A percentile compares a stretch with the other conserved stretches of the same genome.
Evolutionary conservation across 2,113 vertebrate genomes (phyloP).

Genomic region (Penelope pileata): DNA sequence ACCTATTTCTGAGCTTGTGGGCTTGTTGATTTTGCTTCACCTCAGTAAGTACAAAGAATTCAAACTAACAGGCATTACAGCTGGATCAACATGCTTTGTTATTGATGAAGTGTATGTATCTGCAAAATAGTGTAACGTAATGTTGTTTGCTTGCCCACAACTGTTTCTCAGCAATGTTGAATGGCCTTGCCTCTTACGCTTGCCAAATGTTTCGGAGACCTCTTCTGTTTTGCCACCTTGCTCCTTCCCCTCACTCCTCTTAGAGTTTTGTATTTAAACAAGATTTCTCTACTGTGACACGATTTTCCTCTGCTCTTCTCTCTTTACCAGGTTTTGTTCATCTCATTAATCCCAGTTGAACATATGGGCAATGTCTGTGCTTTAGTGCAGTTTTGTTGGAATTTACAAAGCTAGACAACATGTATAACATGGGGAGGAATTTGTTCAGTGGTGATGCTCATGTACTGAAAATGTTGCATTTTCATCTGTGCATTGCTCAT

Average conservation of each 20-base stretch:
- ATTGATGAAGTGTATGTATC: neutral
- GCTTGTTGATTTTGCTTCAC: neutral
- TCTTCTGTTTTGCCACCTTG: neutral
- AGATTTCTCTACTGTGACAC: neutral
- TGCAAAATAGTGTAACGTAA: fast-evolving
- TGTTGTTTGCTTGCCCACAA: fast-evolving
- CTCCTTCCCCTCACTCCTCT: too few species aligned
- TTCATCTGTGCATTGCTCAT: neutral
- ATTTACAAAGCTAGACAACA: neutral
- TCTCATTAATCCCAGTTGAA: neutral
- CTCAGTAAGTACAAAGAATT: neutral
- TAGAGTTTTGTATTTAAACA: neutral
- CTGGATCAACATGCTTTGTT: neutral
- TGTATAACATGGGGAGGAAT: fast-evolving
- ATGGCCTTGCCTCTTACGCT: neutral
- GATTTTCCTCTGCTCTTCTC: neutral
- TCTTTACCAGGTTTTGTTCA: neutral
- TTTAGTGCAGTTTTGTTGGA: neutral
- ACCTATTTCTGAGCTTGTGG: neutral
- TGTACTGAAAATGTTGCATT: neutral
- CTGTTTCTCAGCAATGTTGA: neutral
- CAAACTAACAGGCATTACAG: neutral
- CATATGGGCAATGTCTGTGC: neutral
- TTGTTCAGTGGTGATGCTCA: neutral
- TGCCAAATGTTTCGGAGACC: neutral